Evolutionary conservation across 1,140 invertebrate species (phyloP).

Genomic region (Aporrectodea caliginosa): DNA sequence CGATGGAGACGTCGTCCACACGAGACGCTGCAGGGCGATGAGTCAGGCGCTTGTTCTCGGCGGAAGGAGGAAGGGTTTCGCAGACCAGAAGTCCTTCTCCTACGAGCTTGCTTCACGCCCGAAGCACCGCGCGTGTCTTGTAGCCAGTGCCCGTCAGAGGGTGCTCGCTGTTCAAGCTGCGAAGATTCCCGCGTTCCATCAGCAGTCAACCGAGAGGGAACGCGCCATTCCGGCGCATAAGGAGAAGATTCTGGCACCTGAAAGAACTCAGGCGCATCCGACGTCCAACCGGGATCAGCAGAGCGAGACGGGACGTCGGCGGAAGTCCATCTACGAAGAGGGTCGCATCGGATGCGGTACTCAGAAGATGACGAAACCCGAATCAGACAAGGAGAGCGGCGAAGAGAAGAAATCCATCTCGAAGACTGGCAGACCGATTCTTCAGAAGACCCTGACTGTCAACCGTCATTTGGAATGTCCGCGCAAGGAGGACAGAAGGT

Average conservation of each 20-base stretch:
- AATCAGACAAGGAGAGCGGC: not conserved
- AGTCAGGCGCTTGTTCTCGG: not conserved
- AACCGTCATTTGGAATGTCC: too few species aligned
- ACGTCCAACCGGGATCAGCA: too few species aligned
- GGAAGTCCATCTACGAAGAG: not conserved
- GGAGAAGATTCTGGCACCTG: too few species aligned
- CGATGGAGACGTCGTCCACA: too few species aligned
- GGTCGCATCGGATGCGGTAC: too few species aligned
- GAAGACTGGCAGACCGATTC: not conserved
- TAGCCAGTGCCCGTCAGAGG: not conserved
- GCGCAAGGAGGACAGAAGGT: not conserved
- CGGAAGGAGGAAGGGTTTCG: conserved; percentile 3
- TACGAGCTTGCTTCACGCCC: not conserved
- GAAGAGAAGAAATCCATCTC: not conserved
- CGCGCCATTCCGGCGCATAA: too few species aligned
- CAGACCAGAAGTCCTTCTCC: conserved; percentile 24
- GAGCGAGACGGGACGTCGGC: too few species aligned
- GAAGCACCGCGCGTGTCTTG: not conserved
- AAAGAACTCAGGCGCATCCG: too few species aligned
- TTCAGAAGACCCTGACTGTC: too few species aligned
- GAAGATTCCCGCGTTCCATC: too few species aligned
- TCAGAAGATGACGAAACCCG: not conserved
- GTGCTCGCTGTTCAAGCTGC: too few species aligned
- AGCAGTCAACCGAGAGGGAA: too few species aligned
- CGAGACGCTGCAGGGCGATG: not conserved